Evolutionary conservation across 2,888 invertebrate genomes (phyloP).

Genomic region (Clostera curtula): DNA sequence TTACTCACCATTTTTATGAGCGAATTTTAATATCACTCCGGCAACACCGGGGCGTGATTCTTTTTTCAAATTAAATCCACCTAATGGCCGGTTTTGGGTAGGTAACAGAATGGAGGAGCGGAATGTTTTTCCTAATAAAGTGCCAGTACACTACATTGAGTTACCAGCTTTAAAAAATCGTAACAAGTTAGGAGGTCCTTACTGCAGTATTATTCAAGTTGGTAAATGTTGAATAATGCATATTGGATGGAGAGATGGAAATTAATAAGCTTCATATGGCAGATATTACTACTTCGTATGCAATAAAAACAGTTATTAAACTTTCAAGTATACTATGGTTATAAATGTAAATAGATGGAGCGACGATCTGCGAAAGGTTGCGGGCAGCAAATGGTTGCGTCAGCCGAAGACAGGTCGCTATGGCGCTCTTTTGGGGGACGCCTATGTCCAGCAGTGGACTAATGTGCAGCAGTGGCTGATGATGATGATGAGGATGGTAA

Average conservation of each 20-base stretch:
- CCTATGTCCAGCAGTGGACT: too few species aligned
- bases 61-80: slow-evolving; percentile 23
- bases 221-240: slow-evolving; percentile 15
- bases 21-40: slow-evolving; percentile 19
- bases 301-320: background rate
- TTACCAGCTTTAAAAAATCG: slow-evolving; percentile 21
- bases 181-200: slow-evolving; percentile 16
- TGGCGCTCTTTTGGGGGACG: too few species aligned
- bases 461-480: too few species aligned
- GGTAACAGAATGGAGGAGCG: slow-evolving; percentile 26
- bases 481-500: too few species aligned
- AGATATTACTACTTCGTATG: too few species aligned
- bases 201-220: slow-evolving; percentile 8
- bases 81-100: slow-evolving; percentile 27
- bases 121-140: slow-evolving; percentile 18
- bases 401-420: too few species aligned
- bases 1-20: slow-evolving; percentile 11
- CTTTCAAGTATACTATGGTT: background rate
- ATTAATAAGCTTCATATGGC: too few species aligned
- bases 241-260: too few species aligned
- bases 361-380: background rate
- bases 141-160: slow-evolving; percentile 17
- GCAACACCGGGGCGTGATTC: slow-evolving; percentile 23
- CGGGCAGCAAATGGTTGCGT: too few species aligned
- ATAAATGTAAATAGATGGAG: background rate